phyloP scores from a whole-genome alignment of 1,140 invertebrate species.

The Pogonognathellus flavescens region DNA sequence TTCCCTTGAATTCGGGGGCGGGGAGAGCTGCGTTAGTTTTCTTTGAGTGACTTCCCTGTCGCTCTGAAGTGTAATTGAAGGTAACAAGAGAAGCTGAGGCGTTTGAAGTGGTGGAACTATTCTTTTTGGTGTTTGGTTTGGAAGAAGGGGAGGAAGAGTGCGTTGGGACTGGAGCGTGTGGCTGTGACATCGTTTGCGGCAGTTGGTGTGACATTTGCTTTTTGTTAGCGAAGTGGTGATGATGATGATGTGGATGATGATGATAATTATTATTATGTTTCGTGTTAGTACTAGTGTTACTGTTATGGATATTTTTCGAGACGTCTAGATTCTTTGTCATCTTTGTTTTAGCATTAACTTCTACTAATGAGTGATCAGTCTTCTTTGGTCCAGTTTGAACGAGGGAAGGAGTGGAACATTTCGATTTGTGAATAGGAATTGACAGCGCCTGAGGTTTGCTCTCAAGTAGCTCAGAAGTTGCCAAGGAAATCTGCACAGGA shows the following conservation, averaged over 20 bases:
- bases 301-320: background rate
- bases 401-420: background rate
- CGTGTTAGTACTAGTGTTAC: background rate
- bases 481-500: slow-evolving; percentile 29
- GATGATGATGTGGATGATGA: background rate
- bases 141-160: background rate
- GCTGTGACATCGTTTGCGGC: background rate
- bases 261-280: background rate
- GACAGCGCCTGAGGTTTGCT: background rate
- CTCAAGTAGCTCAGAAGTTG: slow-evolving; percentile 25
- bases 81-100: background rate
- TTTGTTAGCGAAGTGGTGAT: background rate
- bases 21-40: background rate
- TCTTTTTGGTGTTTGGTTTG: background rate
- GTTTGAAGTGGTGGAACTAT: background rate
- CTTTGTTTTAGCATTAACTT: background rate
- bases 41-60: background rate
- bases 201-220: background rate
- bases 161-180: background rate
- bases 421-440: background rate
- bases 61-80: background rate
- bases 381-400: slow-evolving; percentile 49
- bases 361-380: slow-evolving; percentile 36
- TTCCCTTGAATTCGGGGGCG: background rate
- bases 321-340: background rate